Percentiles rank a stretch among this genome's conserved stretches.
Conservation (phyloP, 2,797 vertebrate genomes). For the Columba guinea region DNA sequence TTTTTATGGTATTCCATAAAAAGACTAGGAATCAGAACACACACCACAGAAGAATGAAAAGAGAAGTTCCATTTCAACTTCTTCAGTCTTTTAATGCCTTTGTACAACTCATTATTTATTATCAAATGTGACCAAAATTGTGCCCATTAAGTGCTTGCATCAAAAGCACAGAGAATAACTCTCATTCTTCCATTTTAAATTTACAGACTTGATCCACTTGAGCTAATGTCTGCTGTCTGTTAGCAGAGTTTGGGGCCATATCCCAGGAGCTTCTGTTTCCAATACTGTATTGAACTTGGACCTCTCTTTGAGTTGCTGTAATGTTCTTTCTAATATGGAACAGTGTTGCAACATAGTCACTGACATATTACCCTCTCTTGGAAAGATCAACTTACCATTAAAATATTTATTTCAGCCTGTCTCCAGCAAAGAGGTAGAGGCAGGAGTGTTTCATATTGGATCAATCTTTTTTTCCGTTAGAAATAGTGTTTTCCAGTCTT, state of each 20-base stretch:
- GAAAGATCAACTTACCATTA: neutral
- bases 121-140: neutral
- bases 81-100: neutral
- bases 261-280: neutral
- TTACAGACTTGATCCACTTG: neutral
- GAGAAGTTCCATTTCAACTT: neutral
- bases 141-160: neutral
- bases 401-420: neutral
- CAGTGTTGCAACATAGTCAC: accelerated
- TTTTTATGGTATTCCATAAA: neutral
- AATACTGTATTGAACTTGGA: neutral
- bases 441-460: neutral
- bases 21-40: neutral
- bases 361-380: neutral
- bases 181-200: neutral
- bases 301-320: neutral
- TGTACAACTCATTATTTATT: neutral
- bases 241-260: neutral
- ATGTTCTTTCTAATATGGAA: neutral
- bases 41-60: neutral
- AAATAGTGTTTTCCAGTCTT: neutral
- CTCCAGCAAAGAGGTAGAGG: neutral
- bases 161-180: neutral
- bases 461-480: neutral
- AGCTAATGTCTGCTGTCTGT: neutral